Conservation (phyloP, 2,888 invertebrate species). For the Drosophila longiperda region DNA sequence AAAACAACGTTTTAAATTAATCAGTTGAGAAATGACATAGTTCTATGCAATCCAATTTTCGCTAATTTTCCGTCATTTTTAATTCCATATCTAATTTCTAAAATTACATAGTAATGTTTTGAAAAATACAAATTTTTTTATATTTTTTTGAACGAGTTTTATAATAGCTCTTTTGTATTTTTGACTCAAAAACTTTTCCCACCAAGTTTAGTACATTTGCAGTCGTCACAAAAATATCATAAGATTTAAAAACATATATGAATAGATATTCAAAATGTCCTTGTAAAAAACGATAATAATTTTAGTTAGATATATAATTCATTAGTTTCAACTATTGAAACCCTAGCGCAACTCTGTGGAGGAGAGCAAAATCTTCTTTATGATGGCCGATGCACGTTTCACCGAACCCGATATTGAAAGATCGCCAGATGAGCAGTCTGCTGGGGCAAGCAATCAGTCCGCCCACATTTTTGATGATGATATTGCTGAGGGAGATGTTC, state of each 20-base stretch:
- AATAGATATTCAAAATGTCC: neutral
- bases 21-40: neutral
- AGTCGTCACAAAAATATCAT: neutral
- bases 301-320: neutral
- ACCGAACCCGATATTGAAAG: constrained; percentile 42
- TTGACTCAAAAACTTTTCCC: neutral
- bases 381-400: constrained; percentile 76
- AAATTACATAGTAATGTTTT: neutral
- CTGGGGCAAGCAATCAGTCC: neutral
- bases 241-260: neutral
- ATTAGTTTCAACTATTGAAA: neutral
- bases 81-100: neutral
- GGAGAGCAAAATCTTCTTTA: constrained; percentile 78
- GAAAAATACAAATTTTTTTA: neutral
- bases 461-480: constrained; percentile 80
- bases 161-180: neutral
- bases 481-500: constrained; percentile 88
- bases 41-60: neutral
- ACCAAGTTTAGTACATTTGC: neutral
- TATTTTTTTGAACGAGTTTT: neutral
- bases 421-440: constrained; percentile 35
- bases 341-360: constrained; percentile 71
- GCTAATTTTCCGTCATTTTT: neutral
- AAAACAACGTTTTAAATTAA: neutral
- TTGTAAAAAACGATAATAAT: neutral